Conservation (phyloP, 2,113 vertebrate genomes). For the Sterna hirundo region DNA sequence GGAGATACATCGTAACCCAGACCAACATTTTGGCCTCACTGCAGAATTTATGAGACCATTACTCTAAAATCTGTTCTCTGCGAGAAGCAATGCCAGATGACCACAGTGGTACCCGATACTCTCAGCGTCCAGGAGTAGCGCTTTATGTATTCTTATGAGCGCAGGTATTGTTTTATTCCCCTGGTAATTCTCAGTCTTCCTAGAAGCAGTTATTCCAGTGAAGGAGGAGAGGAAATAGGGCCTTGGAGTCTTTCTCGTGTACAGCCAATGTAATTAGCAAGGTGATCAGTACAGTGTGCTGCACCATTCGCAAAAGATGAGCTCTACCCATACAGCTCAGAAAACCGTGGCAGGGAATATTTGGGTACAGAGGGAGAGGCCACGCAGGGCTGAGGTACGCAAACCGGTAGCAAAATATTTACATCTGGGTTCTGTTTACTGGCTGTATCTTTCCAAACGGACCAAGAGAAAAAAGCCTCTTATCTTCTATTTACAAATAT, state of each 20-base stretch:
- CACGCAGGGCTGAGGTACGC: background rate
- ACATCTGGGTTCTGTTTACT: background rate
- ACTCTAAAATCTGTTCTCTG: background rate
- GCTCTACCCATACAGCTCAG: background rate
- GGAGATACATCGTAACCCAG: background rate
- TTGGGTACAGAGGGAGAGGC: background rate
- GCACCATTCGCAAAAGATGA: background rate
- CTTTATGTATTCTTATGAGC: background rate
- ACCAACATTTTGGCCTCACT: background rate
- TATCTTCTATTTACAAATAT: conserved; percentile 21
- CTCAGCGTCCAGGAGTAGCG: background rate
- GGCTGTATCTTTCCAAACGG: background rate
- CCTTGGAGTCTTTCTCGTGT: background rate
- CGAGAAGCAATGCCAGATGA: background rate
- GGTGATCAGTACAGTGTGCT: background rate
- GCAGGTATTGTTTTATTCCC: background rate
- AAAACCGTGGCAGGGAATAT: background rate
- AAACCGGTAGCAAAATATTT: background rate
- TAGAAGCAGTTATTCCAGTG: background rate
- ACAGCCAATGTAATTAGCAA: background rate
- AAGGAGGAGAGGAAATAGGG: background rate
- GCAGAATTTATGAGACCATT: background rate
- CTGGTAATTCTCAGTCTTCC: background rate
- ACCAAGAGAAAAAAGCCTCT: background rate
- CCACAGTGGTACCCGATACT: background rate